Percentiles rank a stretch among this genome's conserved stretches.
phyloP scores from a whole-genome alignment of 2,888 invertebrate genomes.

The Rotaria macrura region DNA sequence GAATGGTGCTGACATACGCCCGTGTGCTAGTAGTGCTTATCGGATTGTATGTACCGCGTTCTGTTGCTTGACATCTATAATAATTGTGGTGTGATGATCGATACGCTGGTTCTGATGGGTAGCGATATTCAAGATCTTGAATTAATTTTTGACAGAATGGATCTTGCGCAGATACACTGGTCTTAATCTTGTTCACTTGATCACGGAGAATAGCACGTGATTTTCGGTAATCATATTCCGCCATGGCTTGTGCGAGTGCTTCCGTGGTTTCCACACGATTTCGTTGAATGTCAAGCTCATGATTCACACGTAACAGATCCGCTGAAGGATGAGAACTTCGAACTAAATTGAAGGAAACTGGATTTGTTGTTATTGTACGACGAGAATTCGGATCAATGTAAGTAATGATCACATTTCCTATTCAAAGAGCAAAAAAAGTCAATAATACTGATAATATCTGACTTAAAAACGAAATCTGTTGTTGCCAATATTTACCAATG shows the following conservation, averaged over 20 bases:
- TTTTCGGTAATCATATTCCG: background rate
- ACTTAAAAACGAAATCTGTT: too few relatives aligned
- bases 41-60: slow-evolving; percentile 1
- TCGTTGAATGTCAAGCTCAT: background rate
- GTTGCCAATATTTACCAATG: too few relatives aligned
- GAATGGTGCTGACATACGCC: too few relatives aligned
- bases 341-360: background rate
- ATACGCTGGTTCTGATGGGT: background rate
- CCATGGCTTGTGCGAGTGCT: background rate
- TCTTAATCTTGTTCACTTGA: background rate
- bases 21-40: too few relatives aligned
- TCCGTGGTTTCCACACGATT: background rate
- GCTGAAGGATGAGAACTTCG: background rate
- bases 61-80: background rate
- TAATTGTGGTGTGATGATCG: background rate
- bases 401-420: too few relatives aligned
- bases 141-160: background rate
- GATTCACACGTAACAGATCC: background rate
- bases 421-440: too few relatives aligned
- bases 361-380: too few relatives aligned
- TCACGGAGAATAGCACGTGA: background rate
- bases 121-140: background rate
- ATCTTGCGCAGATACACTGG: background rate
- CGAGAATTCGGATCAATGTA: too few relatives aligned
- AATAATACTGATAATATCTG: too few relatives aligned